Base-by-base conservation (phyloP, 2,888 invertebrate genomes). In the Eupithecia subumbrata region DNA sequence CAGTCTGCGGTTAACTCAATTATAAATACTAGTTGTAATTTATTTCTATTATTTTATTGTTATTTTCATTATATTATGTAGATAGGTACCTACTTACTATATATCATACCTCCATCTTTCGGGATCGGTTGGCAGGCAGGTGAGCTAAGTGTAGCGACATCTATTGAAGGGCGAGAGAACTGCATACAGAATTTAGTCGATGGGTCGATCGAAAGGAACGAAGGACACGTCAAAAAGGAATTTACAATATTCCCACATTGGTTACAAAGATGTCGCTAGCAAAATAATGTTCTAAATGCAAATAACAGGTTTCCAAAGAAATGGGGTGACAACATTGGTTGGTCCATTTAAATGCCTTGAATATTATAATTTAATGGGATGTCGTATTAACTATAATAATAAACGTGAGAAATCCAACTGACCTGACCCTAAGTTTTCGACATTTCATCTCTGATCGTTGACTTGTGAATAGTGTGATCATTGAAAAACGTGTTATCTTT, bases 331-430 rank as follows among this genome's bases (percentile, higher is more conserved):
- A 12, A 56, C 22, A 22, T 5, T 52, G 52, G 52, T 22, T 11
- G 14, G 12, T 25, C 5, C 4, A 14, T 60, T 25, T 25, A 25
- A 25, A 60, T 60, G 12, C 22, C 60, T 60, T 60, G 60, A 60
- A 60, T 25, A 22, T 14, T n/a, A 5, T 60, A 22, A 56, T 56
- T 48, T 52, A n/a, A 1, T 52, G 52, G 9, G 52, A n/a, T 56
- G 22, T 22, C 52, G 9, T 18, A 18, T 48, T 9, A n/a, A 48
- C 45, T 91, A 85, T 81, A 84, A 91, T 90, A 89, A 82, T 83
- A 92, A 93, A 92, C 93, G 93, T 93, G 92, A 86, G 93, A 93
- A 91, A 78, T 64, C 66, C 56, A 77, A 73, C 76, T 89, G 88
- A 89, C 89, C 90, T 82, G 89, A 85, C 82, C 85, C 87, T 86